Evolutionary conservation across 2,797 vertebrate species (phyloP).

Genomic region (Siniperca scherzeri): DNA sequence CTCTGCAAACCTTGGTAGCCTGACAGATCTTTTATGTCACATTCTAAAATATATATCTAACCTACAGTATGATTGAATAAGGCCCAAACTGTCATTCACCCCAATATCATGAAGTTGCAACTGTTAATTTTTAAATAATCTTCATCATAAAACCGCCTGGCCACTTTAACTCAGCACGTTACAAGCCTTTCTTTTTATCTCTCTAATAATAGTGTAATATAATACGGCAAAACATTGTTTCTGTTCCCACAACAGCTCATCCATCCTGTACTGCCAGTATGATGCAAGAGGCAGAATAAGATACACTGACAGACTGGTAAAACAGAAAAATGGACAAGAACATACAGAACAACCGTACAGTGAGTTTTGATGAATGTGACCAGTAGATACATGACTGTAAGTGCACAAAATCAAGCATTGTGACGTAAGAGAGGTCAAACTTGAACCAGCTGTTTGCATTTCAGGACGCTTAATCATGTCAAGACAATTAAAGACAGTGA

Average conservation of each 20-base stretch:
- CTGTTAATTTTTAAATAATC: slow-evolving; percentile 52
- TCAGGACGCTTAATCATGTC: slow-evolving; percentile 57
- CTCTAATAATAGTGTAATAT: slow-evolving; percentile 49
- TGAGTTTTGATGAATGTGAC: slow-evolving; percentile 48
- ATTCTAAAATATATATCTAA: slow-evolving; percentile 48
- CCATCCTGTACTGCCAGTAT: slow-evolving; percentile 41
- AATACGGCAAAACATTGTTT: slow-evolving; percentile 53
- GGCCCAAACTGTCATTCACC: slow-evolving; percentile 46
- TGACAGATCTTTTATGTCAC: slow-evolving; percentile 22
- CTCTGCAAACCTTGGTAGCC: slow-evolving; percentile 55
- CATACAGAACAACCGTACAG: slow-evolving; percentile 47
- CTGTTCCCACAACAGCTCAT: slow-evolving; percentile 37
- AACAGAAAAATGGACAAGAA: slow-evolving; percentile 62
- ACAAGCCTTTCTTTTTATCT: slow-evolving; percentile 35
- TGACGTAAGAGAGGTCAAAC: slow-evolving; percentile 46
- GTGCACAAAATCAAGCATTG: slow-evolving; percentile 54
- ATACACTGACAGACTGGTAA: slow-evolving; percentile 60
- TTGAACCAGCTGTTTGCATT: slow-evolving; percentile 63
- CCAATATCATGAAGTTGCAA: slow-evolving; percentile 43
- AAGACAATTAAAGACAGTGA: slow-evolving; percentile 56
- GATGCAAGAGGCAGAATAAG: slow-evolving; percentile 58
- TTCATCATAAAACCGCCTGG: slow-evolving; percentile 39
- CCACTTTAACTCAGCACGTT: slow-evolving; percentile 24
- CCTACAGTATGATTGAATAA: slow-evolving; percentile 60
- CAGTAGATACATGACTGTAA: slow-evolving; percentile 45